A percentile compares a stretch with the other conserved stretches of the same genome.
phyloP scores from a whole-genome alignment of 2,888 invertebrate species.

The Peribatodes rhomboidaria region DNA sequence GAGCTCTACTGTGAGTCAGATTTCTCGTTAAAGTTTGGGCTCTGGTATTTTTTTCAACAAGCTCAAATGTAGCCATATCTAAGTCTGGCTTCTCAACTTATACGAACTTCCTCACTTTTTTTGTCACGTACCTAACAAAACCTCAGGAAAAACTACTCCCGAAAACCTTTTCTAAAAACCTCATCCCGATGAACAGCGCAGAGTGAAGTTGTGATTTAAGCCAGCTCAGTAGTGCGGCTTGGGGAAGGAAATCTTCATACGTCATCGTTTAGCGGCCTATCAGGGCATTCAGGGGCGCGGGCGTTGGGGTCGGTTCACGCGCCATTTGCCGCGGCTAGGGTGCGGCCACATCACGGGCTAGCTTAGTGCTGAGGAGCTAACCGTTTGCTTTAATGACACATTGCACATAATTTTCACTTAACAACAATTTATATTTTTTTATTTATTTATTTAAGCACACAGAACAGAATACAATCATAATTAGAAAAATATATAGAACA shows the following conservation, averaged over 20 bases:
- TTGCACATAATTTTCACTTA: not conserved
- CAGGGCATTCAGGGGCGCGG: conserved; percentile 27
- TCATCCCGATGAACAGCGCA: conserved; percentile 26
- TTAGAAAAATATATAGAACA: too few relatives aligned
- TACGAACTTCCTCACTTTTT: not conserved
- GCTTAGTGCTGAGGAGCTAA: not conserved
- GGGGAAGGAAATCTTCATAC: conserved; percentile 44
- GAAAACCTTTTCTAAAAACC: conserved; percentile 29
- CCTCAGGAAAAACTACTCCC: conserved; percentile 26
- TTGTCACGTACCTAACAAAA: conserved; percentile 16
- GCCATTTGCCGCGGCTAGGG: conserved; percentile 49
- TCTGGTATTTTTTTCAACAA: too few relatives aligned
- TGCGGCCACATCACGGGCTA: not conserved
- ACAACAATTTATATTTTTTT: too few relatives aligned
- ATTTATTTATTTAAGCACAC: too few relatives aligned
- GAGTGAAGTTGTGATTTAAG: conserved; percentile 33
- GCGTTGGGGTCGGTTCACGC: conserved; percentile 49
- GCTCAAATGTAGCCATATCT: too few relatives aligned
- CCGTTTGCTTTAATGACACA: not conserved
- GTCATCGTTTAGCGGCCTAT: conserved; percentile 52
- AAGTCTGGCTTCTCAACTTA: not conserved
- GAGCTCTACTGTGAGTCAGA: too few relatives aligned
- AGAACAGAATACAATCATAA: too few relatives aligned
- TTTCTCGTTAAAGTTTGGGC: too few relatives aligned
- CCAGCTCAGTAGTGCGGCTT: conserved; percentile 20